phyloP scores from a whole-genome alignment of 64 coral and sea anemone species.

The Montipora capricornis region DNA sequence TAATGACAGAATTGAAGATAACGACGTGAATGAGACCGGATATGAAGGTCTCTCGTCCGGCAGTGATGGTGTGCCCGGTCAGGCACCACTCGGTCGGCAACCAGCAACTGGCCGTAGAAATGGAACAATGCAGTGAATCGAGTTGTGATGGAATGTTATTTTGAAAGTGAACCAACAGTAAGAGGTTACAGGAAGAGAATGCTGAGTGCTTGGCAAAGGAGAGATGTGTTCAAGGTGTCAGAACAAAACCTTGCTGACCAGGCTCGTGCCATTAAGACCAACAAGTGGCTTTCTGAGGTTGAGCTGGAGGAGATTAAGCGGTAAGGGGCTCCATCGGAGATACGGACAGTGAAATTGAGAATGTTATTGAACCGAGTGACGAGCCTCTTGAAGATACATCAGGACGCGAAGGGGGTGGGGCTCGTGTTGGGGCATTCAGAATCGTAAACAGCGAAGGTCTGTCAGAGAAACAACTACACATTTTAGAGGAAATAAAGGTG shows the following conservation, averaged over 20 bases:
- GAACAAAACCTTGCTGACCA: conserved; percentile 62
- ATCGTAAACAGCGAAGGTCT: background rate
- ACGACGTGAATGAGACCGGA: conserved; percentile 53
- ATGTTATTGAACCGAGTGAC: background rate
- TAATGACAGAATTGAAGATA: conserved; percentile 20
- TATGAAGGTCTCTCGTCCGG: background rate
- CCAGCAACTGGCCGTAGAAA: conserved; percentile 42
- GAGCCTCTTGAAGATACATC: background rate
- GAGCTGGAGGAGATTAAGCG: conserved; percentile 32
- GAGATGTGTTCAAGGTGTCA: conserved; percentile 41
- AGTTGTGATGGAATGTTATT: conserved; percentile 60
- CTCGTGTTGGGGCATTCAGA: background rate
- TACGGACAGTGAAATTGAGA: background rate
- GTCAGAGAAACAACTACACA: background rate
- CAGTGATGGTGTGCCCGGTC: conserved; percentile 20
- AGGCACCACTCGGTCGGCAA: conserved; percentile 16
- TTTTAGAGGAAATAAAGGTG: conserved; percentile 1
- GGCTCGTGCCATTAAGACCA: conserved; percentile 27
- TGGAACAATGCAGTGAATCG: conserved; percentile 27
- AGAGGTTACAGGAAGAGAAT: conserved; percentile 56
- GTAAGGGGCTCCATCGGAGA: background rate
- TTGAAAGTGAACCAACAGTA: conserved; percentile 9
- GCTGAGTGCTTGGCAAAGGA: conserved; percentile 25
- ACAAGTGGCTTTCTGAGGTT: conserved; percentile 42
- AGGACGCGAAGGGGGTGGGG: background rate